These are phyloP conservation scores for Hepsetus odoe DNA, from an alignment of 2,113 vertebrate genomes.

Conservation along the genomic window DNA sequence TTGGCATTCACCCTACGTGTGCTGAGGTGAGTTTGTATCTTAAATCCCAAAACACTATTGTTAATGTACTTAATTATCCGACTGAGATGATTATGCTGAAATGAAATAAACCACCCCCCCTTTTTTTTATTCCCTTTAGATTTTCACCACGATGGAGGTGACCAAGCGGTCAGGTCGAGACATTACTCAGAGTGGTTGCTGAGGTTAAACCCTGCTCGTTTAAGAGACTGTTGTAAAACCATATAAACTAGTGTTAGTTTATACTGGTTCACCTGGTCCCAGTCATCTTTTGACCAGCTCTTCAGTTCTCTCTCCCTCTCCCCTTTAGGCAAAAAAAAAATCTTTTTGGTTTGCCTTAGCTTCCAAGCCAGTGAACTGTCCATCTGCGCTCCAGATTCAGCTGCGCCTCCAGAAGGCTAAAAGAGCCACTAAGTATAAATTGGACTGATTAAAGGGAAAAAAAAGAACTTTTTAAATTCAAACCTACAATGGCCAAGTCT, in stretches of 20 bases:
- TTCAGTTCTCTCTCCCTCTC: neutral
- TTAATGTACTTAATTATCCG: no score
- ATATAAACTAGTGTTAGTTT: conserved; percentile 41
- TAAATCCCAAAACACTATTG: no score
- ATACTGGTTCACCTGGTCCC: neutral
- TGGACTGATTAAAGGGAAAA: neutral
- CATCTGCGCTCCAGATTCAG: conserved; percentile 1
- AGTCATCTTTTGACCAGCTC: conserved; percentile 6
- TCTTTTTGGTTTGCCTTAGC: neutral
- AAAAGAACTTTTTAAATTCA: no score
- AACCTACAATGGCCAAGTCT: no score
- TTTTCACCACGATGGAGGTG: conserved; percentile 90
- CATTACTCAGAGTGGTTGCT: conserved; percentile 87
- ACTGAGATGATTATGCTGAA: no score
- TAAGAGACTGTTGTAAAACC: conserved; percentile 68
- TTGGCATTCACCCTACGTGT: conserved; percentile 96
- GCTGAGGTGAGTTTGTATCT: conserved; percentile 80
- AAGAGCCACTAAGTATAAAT: neutral
- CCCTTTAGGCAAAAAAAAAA: neutral
- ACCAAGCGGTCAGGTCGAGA: conserved; percentile 88
- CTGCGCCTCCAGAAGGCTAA: neutral
- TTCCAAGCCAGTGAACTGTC: neutral
- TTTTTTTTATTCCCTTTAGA: conserved; percentile 64
- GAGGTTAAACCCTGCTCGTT: conserved; percentile 94
- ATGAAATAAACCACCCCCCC: neutral